Percentiles rank a stretch among this genome's conserved stretches.
These are phyloP conservation scores for Anhinga rufa DNA, from an alignment of 2,113 vertebrate genomes.

Conservation along the genomic window DNA sequence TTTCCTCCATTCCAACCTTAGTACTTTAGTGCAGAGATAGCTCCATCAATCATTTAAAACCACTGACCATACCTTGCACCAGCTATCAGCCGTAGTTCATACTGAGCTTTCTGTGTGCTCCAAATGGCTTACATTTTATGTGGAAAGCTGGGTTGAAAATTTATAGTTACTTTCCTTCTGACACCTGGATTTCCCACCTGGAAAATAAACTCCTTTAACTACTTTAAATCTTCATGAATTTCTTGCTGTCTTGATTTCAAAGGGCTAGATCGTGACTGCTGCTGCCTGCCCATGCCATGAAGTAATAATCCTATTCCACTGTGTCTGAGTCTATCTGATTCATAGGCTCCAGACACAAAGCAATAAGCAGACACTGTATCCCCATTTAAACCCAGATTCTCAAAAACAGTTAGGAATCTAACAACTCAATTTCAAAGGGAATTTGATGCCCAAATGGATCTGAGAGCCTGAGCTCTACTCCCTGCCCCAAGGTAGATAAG, in stretches of 20 bases:
- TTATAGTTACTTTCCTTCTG: constrained; percentile 74
- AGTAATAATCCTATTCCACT: constrained; percentile 58
- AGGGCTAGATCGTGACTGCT: constrained; percentile 44
- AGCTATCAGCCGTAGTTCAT: constrained; percentile 58
- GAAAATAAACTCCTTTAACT: constrained; percentile 74
- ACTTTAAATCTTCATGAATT: constrained; percentile 73
- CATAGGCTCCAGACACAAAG: constrained; percentile 60
- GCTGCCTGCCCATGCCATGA: constrained; percentile 32
- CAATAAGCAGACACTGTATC: constrained; percentile 53
- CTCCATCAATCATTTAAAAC: constrained; percentile 72
- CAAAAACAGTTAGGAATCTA: constrained; percentile 22
- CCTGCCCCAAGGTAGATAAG: neutral
- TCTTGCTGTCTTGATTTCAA: constrained; percentile 63
- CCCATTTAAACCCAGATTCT: constrained; percentile 44
- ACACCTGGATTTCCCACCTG: constrained; percentile 72
- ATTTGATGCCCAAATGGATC: neutral
- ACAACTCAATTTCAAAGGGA: constrained; percentile 33
- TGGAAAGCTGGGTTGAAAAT: constrained; percentile 72
- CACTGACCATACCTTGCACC: constrained; percentile 63
- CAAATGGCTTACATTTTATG: constrained; percentile 70
- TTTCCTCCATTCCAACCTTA: constrained; percentile 20
- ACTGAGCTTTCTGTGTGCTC: constrained; percentile 59
- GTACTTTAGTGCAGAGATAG: constrained; percentile 61
- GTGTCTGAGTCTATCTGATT: constrained; percentile 44
- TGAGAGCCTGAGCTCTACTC: neutral